Conservation (phyloP, 2,797 vertebrate species). For the Psittacula echo region DNA sequence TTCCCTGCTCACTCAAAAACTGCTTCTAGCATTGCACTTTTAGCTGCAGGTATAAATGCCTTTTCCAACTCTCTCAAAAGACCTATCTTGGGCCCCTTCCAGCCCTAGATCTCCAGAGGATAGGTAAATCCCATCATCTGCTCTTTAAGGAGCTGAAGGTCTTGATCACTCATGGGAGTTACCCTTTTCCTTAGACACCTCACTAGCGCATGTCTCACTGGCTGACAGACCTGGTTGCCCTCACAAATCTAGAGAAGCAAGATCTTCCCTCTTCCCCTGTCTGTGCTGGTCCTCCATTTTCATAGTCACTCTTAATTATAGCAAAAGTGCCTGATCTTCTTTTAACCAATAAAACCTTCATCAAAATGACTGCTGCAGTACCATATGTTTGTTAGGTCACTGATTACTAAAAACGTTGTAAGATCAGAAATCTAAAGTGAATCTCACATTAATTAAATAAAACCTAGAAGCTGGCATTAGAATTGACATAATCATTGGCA, state of each 20-base stretch:
- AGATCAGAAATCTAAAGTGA: neutral
- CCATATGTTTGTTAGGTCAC: neutral
- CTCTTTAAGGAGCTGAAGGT: neutral
- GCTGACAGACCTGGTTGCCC: neutral
- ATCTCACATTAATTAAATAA: neutral
- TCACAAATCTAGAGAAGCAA: neutral
- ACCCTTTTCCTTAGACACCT: neutral
- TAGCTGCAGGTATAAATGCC: neutral
- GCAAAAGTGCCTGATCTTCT: neutral
- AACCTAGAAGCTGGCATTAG: neutral
- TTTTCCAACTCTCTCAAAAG: neutral
- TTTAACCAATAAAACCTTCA: neutral
- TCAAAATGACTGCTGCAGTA: neutral
- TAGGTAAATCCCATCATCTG: neutral
- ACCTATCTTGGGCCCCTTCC: neutral
- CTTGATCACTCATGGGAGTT: neutral
- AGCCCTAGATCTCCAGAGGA: neutral
- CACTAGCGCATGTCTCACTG: neutral
- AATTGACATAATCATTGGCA: neutral
- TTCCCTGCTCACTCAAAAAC: neutral
- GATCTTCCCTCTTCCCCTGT: neutral
- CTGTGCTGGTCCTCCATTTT: neutral
- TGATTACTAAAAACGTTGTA: neutral
- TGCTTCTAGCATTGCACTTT: rapidly evolving
- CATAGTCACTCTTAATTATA: neutral